Base-by-base conservation (phyloP, 2,797 vertebrate genomes). In the Megaceryle alcyon region DNA sequence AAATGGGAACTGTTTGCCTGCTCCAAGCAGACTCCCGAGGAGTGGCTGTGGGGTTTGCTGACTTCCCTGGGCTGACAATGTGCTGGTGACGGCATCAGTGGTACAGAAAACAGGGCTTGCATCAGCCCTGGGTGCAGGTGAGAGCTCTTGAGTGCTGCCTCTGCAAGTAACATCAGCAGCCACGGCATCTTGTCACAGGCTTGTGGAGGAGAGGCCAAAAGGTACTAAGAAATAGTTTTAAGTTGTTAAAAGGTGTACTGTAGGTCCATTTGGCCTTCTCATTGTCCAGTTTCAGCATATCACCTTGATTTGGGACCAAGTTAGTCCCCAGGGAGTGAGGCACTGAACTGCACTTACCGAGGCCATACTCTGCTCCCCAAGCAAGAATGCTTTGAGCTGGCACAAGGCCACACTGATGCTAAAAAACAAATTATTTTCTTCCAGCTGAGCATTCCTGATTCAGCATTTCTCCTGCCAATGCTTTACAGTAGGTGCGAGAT, bases 391-490 rank as follows among this genome's bases (percentile, higher is more conserved):
- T 82, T 80, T 1, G 5, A 31, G 20, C 7, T 1, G 7, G 66
- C 77, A 66, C 20, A 44, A 21, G 29, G 64, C 43, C 41, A 23
- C 2, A 6, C 68, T 14, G 3, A 15, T 49, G 59, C 80, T 83
- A 17, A 71, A 88, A 91, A 59, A 1, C 17, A 77, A 79, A 65
- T 49, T 19, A 2, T 14, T 79, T 84, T 73, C 66, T 48, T 97
- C 57, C 54, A 86, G 86, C 68, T 68, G 86, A 91, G 51, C 14
- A 2, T n/a, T 92, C 71, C 86, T 93, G 90, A 92, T 63, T 65
- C 92, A 90, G 94, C 81, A 37, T 79, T 94, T 82, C 64, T 76
- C 35, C 68, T 90, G 90, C 87, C 95, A 96, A 84, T 43, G 25
- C 69, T 95, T 93, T 84, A 26, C 26, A 86, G 59, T 1, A 4